phyloP scores from a whole-genome alignment of 2,797 vertebrate genomes.

The Malurus splendens region DNA sequence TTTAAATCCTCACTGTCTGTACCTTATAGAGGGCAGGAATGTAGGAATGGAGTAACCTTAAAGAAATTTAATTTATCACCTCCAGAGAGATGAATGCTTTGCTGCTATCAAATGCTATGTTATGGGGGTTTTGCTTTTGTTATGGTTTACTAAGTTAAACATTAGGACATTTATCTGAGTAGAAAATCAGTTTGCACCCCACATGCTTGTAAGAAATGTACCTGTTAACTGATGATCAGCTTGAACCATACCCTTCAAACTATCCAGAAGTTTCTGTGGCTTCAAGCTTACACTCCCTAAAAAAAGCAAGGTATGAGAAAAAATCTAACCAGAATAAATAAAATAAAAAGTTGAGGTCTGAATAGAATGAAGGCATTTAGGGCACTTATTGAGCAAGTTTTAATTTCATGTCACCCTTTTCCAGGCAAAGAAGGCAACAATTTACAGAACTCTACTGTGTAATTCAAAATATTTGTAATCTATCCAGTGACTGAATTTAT shows the following conservation, averaged over 20 bases:
- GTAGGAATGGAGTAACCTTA: background rate
- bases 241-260: background rate
- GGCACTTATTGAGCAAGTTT: background rate
- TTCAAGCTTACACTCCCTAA: background rate
- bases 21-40: background rate
- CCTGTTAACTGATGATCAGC: background rate
- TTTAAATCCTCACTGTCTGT: background rate
- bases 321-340: background rate
- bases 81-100: background rate
- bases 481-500: background rate
- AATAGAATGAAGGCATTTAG: background rate
- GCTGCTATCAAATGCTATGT: background rate
- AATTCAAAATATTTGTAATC: background rate
- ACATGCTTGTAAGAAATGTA: background rate
- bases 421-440: background rate
- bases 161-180: background rate
- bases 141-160: background rate
- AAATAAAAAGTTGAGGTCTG: background rate
- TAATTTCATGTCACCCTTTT: background rate
- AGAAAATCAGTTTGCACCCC: background rate
- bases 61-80: background rate
- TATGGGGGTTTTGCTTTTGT: fast-evolving
- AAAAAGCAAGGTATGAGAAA: background rate
- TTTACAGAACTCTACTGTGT: background rate
- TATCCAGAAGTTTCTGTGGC: background rate